These are phyloP conservation scores for Spizaetus ornatus DNA, from an alignment of 2,113 vertebrate species.

Conservation along the genomic window DNA sequence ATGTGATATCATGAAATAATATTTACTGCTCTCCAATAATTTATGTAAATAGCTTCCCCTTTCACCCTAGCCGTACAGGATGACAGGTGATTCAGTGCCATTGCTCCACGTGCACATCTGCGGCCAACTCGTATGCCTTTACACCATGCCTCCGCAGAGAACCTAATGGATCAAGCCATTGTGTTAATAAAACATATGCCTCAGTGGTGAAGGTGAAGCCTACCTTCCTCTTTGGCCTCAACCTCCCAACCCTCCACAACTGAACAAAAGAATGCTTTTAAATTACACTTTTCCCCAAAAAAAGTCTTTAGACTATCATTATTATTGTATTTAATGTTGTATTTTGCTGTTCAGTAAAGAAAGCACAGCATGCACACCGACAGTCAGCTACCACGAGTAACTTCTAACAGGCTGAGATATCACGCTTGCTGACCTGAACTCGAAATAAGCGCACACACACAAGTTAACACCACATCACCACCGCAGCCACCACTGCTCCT, in stretches of 20 bases:
- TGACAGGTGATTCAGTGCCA: slow-evolving; percentile 51
- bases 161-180: background rate
- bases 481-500: background rate
- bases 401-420: background rate
- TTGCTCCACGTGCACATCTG: background rate
- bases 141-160: background rate
- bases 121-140: background rate
- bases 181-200: background rate
- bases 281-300: background rate
- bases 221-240: background rate
- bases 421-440: background rate
- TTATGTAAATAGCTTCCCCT: slow-evolving; percentile 68
- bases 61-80: background rate
- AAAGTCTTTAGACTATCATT: background rate
- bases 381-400: fast-evolving
- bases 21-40: slow-evolving; percentile 71
- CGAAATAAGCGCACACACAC: background rate
- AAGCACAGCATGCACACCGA: fast-evolving
- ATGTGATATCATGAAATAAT: slow-evolving; percentile 65
- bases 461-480: background rate
- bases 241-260: background rate
- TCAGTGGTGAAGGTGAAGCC: background rate
- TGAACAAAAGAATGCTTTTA: background rate
- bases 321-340: background rate
- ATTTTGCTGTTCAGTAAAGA: background rate